Percentiles rank a stretch among this genome's conserved stretches.
Conservation (phyloP, 2,797 vertebrate species). For the Picus viridis region DNA sequence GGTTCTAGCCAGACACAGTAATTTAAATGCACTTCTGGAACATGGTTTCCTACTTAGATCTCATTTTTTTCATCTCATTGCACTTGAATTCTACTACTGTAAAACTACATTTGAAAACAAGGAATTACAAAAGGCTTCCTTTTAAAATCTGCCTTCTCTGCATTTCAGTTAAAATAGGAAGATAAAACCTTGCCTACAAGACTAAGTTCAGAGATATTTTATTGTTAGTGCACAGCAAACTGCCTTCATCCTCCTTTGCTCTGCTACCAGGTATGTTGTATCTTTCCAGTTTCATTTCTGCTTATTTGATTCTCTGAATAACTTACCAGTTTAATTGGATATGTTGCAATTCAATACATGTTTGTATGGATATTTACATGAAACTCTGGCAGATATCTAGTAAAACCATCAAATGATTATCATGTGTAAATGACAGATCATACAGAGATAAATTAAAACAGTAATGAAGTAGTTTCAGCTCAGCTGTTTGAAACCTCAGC, state of each 20-base stretch:
- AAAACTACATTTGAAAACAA: neutral
- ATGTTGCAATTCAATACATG: neutral
- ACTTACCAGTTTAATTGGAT: neutral
- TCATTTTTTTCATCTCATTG: neutral
- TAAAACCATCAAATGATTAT: neutral
- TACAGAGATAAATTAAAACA: neutral
- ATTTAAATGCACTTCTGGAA: neutral
- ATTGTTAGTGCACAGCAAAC: neutral
- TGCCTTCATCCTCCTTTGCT: neutral
- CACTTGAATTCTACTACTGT: neutral
- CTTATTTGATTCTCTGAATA: neutral
- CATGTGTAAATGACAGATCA: neutral
- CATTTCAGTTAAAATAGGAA: neutral
- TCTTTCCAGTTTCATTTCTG: neutral
- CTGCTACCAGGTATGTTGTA: neutral
- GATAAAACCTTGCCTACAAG: neutral
- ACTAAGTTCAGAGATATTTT: neutral
- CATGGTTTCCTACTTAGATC: neutral
- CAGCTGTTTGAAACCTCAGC: neutral
- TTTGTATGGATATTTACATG: neutral
- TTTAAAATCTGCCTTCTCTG: neutral
- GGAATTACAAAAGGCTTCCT: neutral
- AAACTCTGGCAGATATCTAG: neutral
- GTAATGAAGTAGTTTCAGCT: neutral
- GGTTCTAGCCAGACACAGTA: neutral